phyloP scores from a whole-genome alignment of 1,140 invertebrate species.

The Philotrypesis tridentata region DNA sequence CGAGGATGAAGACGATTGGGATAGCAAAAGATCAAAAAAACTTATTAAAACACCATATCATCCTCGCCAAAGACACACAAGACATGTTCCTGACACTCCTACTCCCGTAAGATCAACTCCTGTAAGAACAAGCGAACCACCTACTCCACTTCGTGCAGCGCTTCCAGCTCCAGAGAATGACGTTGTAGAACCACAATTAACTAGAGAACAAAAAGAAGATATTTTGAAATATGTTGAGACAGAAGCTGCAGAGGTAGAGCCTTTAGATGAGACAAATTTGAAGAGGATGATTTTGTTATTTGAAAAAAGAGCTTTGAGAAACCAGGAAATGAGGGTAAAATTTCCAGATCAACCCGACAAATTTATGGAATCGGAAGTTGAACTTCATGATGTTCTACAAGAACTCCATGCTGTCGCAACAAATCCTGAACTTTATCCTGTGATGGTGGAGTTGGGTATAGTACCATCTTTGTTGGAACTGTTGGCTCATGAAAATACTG shows the following conservation, averaged over 20 bases:
- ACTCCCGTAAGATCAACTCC: conserved; percentile 71
- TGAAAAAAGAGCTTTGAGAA: conserved; percentile 95
- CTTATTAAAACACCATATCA: conserved; percentile 72
- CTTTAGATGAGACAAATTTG: conserved; percentile 89
- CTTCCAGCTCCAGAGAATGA: conserved; percentile 72
- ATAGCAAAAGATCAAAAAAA: conserved; percentile 69
- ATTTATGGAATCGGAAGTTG: conserved; percentile 99
- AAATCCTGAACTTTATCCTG: conserved; percentile 94
- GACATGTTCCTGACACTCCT: conserved; percentile 54
- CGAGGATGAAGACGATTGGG: conserved; percentile 78
- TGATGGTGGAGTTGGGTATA: conserved; percentile 91
- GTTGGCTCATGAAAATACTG: conserved; percentile 97
- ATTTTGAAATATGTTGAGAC: conserved; percentile 89
- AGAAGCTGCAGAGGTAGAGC: conserved; percentile 85
- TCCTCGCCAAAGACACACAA: conserved; percentile 64
- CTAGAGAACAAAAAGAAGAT: conserved; percentile 85
- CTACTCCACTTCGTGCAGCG: conserved; percentile 73
- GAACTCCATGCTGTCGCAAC: conserved; percentile 96
- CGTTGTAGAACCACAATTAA: conserved; percentile 77
- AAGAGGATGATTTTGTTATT: conserved; percentile 93
- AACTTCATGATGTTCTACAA: conserved; percentile 93
- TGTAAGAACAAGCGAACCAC: conserved; percentile 72
- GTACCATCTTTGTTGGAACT: conserved; percentile 94
- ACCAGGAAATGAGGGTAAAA: conserved; percentile 99
- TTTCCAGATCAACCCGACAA: conserved; percentile 96